Evolutionary conservation across 1,140 invertebrate species (phyloP).

Genomic region (Megathymus violae): DNA sequence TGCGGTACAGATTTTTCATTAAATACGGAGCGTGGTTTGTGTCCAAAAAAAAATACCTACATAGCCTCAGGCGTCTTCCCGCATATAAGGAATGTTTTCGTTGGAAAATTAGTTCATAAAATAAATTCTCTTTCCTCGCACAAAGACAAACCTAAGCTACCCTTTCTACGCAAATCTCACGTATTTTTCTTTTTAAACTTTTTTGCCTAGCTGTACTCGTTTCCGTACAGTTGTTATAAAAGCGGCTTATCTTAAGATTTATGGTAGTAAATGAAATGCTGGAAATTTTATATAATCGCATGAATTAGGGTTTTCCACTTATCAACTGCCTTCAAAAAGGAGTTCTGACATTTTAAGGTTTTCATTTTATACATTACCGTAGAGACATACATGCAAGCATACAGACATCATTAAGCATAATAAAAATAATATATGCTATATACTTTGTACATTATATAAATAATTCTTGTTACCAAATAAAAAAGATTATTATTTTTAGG

Average conservation of each 20-base stretch:
- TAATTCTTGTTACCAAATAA: no score
- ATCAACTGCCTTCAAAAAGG: neutral
- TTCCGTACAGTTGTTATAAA: conserved; percentile 35
- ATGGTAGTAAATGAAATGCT: conserved; percentile 26
- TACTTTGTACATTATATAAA: no score
- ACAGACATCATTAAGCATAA: no score
- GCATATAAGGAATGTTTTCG: conserved; percentile 78
- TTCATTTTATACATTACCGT: no score
- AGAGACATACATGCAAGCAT: no score
- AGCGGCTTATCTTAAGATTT: conserved; percentile 34
- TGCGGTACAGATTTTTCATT: conserved; percentile 77
- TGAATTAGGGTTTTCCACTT: conserved; percentile 15
- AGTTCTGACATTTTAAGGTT: no score
- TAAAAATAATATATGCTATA: no score
- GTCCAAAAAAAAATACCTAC: conserved; percentile 77
- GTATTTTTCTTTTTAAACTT: conserved; percentile 38
- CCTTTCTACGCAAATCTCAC: conserved; percentile 41
- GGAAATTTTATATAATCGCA: conserved; percentile 23
- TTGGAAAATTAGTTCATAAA: conserved; percentile 81
- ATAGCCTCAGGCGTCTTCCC: conserved; percentile 58
- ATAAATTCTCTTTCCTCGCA: conserved; percentile 60
- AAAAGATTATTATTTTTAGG: no score
- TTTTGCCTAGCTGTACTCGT: conserved; percentile 32
- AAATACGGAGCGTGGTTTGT: conserved; percentile 72
- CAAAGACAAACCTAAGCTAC: conserved; percentile 39